Evolutionary conservation across 2,797 vertebrate genomes (phyloP).

Genomic region (Oophaga sylvatica): DNA sequence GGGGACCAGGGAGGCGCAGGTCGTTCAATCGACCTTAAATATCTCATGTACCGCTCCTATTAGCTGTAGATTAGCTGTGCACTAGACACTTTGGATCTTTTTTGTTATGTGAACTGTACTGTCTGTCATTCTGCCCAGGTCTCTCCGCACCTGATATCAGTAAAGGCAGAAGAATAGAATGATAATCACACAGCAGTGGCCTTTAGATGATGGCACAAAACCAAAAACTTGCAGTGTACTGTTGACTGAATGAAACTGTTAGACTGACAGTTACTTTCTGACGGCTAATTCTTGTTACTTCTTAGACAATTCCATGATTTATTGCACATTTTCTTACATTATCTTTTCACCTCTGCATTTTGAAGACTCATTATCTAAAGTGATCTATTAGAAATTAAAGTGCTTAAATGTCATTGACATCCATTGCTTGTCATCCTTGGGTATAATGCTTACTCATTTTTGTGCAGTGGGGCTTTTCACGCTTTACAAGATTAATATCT

Average conservation of each 20-base stretch:
- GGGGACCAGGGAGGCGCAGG: too few relatives aligned
- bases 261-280: background rate
- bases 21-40: too few relatives aligned
- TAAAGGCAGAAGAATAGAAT: too few relatives aligned
- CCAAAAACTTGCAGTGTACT: background rate
- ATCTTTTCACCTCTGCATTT: constrained; percentile 33
- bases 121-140: too few relatives aligned
- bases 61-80: too few relatives aligned
- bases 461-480: background rate
- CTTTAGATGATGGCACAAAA: background rate
- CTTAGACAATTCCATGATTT: background rate
- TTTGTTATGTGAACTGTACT: too few relatives aligned
- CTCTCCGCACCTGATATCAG: too few relatives aligned
- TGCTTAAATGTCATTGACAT: constrained; percentile 15
- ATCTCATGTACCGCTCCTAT: too few relatives aligned
- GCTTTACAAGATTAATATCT: background rate
- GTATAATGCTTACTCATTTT: background rate
- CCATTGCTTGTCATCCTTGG: background rate
- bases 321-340: constrained; percentile 21
- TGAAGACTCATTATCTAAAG: constrained; percentile 38
- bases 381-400: constrained; percentile 20
- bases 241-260: background rate
- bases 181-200: background rate
- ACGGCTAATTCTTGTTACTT: background rate
- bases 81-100: too few relatives aligned